These are phyloP conservation scores for Andricus grossulariae DNA, from an alignment of 1,140 invertebrate species.

Conservation along the genomic window DNA sequence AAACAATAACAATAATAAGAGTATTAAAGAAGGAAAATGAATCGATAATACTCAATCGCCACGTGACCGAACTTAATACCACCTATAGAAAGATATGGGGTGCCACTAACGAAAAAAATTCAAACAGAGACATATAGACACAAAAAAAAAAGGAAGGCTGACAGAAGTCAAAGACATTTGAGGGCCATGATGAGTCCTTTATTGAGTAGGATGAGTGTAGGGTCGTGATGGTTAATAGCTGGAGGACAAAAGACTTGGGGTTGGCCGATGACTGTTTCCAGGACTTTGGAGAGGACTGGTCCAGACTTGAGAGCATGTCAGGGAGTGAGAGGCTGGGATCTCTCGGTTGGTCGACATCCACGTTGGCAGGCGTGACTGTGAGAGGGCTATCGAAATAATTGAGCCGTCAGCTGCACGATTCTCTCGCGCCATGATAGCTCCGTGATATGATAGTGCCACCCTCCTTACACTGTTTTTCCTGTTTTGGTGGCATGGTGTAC, in stretches of 20 bases:
- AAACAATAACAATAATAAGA: too few relatives aligned
- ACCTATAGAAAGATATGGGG: neutral
- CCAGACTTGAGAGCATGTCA: slow-evolving; percentile 24
- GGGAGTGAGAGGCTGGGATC: slow-evolving; percentile 3
- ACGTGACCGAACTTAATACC: too few relatives aligned
- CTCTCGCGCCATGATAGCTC: slow-evolving; percentile 63
- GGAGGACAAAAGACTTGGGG: slow-evolving; percentile 62
- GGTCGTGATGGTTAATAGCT: slow-evolving; percentile 60
- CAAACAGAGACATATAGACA: too few relatives aligned
- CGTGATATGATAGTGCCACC: slow-evolving; percentile 39
- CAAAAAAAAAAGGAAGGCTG: slow-evolving; percentile 36
- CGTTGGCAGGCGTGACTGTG: slow-evolving; percentile 63
- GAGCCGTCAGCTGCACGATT: slow-evolving; percentile 70
- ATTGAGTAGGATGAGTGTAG: slow-evolving; percentile 47
- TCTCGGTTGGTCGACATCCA: slow-evolving; percentile 37
- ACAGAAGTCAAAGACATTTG: slow-evolving; percentile 63
- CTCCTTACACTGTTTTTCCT: slow-evolving; percentile 19
- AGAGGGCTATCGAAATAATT: slow-evolving; percentile 66
- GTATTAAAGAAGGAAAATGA: too few relatives aligned
- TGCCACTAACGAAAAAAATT: neutral
- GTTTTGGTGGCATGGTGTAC: neutral
- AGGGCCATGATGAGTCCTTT: slow-evolving; percentile 61
- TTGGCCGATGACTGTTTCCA: slow-evolving; percentile 54
- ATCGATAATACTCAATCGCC: too few relatives aligned
- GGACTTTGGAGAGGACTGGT: slow-evolving; percentile 46